Evolutionary conservation across 1,140 invertebrate genomes (phyloP), one percentile per base, ranked within the genome.

Genomic region (Apis florea): DNA sequence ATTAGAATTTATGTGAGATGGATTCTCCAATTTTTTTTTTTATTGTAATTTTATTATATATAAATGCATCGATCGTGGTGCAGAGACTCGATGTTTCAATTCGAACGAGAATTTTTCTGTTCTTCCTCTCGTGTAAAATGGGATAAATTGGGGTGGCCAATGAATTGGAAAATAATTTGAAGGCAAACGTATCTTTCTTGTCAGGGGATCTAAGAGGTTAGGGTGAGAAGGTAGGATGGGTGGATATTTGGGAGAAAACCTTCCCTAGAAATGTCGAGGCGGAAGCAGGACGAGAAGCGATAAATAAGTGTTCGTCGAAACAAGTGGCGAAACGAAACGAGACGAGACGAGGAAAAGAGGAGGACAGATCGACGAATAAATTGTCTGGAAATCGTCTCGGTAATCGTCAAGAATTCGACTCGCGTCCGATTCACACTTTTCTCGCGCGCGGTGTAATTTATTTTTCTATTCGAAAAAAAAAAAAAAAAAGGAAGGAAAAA

Each of bases 131-230:
- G 17, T 19, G n/a, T 64, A 15, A 56, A 79, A 51, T 53, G 59
- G 75, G 54, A 85, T 63, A 67, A 82, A 89, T 84, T 40, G 31
- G 31, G 31, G 31, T 47, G 59, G 63, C 85, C 66, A 47, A 81
- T 76, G 79, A 81, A 89, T 89, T 61, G 85, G 83, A 87, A 87
- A 89, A 89, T 82, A 89, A 89, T 89, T 89, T 87, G 61, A 72
- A 56, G n/a, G 53, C 21, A 17, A 56, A n/a, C 47, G 51, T 58
- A 15, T 40, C 58, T 76, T 21, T 15, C 53, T 72, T 24, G 24
- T 54, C 12, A 10, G 6, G 31, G 61, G 73, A 79, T 49, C 21
- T 26, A 64, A 79, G 17, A 69, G 68, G 10, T 13, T n/a, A 9
- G 26, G n/a, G 40, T n/a, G n/a, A 13, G 54, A 24, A 12, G 15